phyloP scores from a whole-genome alignment of 2,113 vertebrate genomes.

The Ceyx margarethae region DNA sequence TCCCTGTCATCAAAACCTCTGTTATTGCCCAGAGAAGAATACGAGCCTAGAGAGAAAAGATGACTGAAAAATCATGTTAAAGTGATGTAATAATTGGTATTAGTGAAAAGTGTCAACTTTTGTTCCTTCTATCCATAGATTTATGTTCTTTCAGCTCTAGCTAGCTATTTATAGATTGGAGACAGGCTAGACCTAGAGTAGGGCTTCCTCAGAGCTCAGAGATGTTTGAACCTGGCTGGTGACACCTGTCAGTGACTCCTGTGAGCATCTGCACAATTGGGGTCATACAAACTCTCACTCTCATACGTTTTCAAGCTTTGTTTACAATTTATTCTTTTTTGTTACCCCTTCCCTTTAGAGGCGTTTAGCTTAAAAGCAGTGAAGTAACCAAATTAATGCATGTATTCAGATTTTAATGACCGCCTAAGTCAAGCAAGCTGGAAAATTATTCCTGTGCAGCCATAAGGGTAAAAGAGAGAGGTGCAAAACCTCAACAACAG shows the following conservation, averaged over 20 bases:
- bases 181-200: background rate
- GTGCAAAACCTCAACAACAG: slow-evolving; percentile 18
- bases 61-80: background rate
- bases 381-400: slow-evolving; percentile 22
- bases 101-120: background rate
- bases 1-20: background rate
- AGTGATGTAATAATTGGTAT: background rate
- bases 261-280: background rate
- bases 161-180: background rate
- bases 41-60: background rate
- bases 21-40: slow-evolving; percentile 8
- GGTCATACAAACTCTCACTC: background rate
- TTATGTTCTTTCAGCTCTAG: background rate
- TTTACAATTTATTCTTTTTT: background rate
- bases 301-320: background rate
- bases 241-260: background rate
- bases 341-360: background rate
- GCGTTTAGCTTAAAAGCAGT: slow-evolving; percentile 9
- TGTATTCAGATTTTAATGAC: slow-evolving; percentile 58
- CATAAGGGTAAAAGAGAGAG: slow-evolving; percentile 40
- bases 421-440: slow-evolving; percentile 16
- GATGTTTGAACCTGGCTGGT: background rate
- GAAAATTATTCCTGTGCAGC: slow-evolving; percentile 37
- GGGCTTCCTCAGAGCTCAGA: background rate
- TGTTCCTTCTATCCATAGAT: background rate